Conservation (phyloP, 2,888 invertebrate species). For the Ophraella communa region DNA sequence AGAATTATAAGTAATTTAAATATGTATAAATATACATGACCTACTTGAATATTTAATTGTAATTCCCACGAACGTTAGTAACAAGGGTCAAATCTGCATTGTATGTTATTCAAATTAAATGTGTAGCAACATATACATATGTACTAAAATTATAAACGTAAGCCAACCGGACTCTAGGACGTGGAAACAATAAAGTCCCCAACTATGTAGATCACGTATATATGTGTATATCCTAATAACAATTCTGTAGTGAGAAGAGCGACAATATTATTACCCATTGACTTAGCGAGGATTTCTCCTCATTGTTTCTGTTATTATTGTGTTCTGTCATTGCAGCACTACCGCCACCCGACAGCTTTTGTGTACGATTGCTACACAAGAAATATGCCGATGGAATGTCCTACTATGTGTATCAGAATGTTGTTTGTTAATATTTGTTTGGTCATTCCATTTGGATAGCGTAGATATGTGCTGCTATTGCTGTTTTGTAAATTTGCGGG, state of each 20-base stretch:
- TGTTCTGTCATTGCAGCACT: constrained; percentile 46
- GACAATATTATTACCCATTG: constrained; percentile 50
- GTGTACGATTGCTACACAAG: constrained; percentile 26
- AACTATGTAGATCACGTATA: constrained; percentile 35
- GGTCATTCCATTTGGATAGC: constrained; percentile 24
- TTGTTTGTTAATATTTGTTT: constrained; percentile 28
- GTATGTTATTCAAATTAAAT: constrained; percentile 2
- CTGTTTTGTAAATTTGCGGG: constrained; percentile 13
- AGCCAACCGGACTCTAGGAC: background rate
- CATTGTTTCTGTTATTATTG: constrained; percentile 51
- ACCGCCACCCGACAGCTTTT: constrained; percentile 30
- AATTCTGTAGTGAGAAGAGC: constrained; percentile 43
- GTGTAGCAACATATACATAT: background rate
- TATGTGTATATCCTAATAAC: constrained; percentile 40
- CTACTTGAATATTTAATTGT: background rate
- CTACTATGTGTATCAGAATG: constrained; percentile 27
- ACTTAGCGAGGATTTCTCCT: constrained; percentile 46
- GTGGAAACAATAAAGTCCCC: constrained; percentile 27
- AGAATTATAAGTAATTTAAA: too few relatives aligned
- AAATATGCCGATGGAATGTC: constrained; percentile 29
- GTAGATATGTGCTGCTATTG: constrained; percentile 20
- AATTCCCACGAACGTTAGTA: background rate
- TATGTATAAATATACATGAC: background rate
- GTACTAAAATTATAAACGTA: constrained; percentile 9
- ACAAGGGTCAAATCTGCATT: background rate